A percentile compares a stretch with the other conserved stretches of the same genome.
Evolutionary conservation across 1,140 invertebrate genomes (phyloP).

Genomic region (Magallana angulata): DNA sequence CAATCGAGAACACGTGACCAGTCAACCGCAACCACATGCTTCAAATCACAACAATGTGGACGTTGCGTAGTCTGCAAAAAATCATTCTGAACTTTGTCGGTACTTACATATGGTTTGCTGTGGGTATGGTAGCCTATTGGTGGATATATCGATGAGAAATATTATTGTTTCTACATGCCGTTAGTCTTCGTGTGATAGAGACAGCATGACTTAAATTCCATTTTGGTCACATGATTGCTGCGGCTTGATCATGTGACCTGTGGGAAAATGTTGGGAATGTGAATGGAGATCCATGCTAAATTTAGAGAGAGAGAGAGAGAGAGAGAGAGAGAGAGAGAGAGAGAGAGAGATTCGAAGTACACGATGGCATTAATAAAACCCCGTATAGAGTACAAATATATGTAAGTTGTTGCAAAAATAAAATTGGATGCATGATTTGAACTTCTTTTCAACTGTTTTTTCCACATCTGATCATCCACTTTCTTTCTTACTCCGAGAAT

Average conservation of each 20-base stretch:
- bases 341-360: too few relatives aligned
- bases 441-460: too few relatives aligned
- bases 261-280: conserved; percentile 29
- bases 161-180: conserved; percentile 12
- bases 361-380: too few relatives aligned
- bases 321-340: neutral
- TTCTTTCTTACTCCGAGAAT: too few relatives aligned
- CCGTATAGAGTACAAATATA: too few relatives aligned
- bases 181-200: conserved; percentile 27
- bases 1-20: conserved; percentile 34
- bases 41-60: conserved; percentile 37
- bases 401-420: too few relatives aligned
- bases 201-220: conserved; percentile 62
- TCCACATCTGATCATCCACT: too few relatives aligned
- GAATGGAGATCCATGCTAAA: neutral
- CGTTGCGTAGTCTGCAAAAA: neutral
- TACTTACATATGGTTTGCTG: neutral
- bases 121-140: neutral
- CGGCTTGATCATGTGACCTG: conserved; percentile 54
- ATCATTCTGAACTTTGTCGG: neutral
- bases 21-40: conserved; percentile 26
- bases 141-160: neutral
- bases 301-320: neutral
- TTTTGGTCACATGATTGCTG: conserved; percentile 56
- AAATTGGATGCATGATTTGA: too few relatives aligned